Conservation (phyloP, 1,140 invertebrate species). For the Gryon sp. region DNA sequence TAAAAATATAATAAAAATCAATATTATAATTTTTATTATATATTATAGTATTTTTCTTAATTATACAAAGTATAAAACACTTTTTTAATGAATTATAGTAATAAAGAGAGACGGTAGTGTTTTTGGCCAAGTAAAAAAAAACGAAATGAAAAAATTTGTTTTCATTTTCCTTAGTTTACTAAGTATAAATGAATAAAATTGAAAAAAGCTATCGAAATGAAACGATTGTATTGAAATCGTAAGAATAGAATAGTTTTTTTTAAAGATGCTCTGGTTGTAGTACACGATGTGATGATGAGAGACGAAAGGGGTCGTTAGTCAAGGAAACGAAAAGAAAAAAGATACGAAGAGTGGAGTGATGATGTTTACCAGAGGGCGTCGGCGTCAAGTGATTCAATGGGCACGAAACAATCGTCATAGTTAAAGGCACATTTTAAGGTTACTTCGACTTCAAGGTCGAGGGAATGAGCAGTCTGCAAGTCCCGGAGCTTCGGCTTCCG, state of each 20-base stretch:
- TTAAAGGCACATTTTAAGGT: slow-evolving; percentile 48
- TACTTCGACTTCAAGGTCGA: slow-evolving; percentile 47
- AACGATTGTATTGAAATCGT: neutral
- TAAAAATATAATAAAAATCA: too few species aligned
- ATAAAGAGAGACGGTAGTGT: too few species aligned
- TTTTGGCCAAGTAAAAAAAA: too few species aligned
- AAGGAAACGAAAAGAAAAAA: slow-evolving; percentile 15
- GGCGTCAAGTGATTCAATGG: slow-evolving; percentile 36
- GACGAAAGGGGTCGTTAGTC: slow-evolving; percentile 32
- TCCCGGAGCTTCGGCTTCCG: slow-evolving; percentile 77
- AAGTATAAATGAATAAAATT: too few species aligned
- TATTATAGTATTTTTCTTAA: too few species aligned
- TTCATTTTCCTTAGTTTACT: too few species aligned
- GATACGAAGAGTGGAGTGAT: slow-evolving; percentile 43
- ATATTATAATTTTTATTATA: too few species aligned
- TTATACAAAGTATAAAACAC: too few species aligned
- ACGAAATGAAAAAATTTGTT: too few species aligned
- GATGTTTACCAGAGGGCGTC: slow-evolving; percentile 34
- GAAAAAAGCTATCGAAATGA: slow-evolving; percentile 9
- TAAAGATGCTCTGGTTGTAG: slow-evolving; percentile 13
- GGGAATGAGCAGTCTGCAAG: slow-evolving; percentile 75
- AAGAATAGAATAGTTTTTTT: too few species aligned
- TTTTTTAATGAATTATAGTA: too few species aligned
- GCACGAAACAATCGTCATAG: slow-evolving; percentile 56
- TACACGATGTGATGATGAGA: slow-evolving; percentile 41